These are phyloP conservation scores for Odobenus rosmarus DNA, from an alignment of 2,113 vertebrate species.

Conservation along the genomic window DNA sequence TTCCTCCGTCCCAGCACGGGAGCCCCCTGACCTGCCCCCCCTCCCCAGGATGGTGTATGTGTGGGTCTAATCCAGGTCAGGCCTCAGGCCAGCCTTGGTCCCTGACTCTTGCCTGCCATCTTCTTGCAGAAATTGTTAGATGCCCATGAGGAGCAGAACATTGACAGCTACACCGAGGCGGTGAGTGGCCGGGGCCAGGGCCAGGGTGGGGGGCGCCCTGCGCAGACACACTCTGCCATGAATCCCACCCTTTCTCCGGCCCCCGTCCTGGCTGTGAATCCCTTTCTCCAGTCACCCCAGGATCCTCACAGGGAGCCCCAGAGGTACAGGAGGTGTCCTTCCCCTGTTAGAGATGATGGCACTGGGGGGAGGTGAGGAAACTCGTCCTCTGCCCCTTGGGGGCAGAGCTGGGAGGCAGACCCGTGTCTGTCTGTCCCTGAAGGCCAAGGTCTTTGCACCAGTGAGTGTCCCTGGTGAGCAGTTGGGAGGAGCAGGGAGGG, in stretches of 20 bases:
- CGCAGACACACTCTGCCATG: accelerated
- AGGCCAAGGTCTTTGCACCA: neutral
- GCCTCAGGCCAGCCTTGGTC: neutral
- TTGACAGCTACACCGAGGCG: slow-evolving; percentile 93
- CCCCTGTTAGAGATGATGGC: neutral
- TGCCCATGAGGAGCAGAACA: slow-evolving; percentile 94
- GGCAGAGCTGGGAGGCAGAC: neutral
- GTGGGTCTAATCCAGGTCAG: neutral
- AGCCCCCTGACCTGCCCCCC: neutral
- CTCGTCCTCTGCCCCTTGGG: too few species aligned
- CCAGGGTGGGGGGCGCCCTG: accelerated
- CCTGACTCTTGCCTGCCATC: neutral
- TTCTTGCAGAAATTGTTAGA: slow-evolving; percentile 92
- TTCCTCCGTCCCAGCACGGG: too few species aligned
- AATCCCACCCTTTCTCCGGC: neutral
- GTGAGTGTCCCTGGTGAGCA: neutral
- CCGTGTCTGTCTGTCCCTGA: neutral
- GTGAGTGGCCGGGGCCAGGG: slow-evolving; percentile 82
- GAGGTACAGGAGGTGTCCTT: neutral
- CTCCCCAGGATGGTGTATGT: too few species aligned
- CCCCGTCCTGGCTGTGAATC: neutral
- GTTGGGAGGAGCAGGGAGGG: neutral
- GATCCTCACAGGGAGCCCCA: neutral
- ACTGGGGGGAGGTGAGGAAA: too few species aligned
- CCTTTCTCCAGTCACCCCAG: neutral